These are phyloP conservation scores for Teleopsis dalmanni DNA, from an alignment of 1,140 invertebrate genomes.

Conservation along the genomic window DNA sequence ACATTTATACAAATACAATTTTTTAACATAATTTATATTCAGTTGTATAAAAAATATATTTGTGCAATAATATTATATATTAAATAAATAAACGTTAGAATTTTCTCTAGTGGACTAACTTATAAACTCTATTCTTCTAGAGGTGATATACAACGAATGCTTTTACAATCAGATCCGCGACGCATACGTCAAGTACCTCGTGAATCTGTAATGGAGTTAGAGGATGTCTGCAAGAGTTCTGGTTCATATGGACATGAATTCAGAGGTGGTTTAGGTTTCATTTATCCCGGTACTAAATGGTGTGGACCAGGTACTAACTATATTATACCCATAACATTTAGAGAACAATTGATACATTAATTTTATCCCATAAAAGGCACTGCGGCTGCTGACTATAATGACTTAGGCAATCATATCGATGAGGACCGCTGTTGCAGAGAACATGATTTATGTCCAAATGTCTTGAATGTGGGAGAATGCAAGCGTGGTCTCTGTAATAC, in stretches of 20 bases:
- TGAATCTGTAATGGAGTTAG: conserved; percentile 52
- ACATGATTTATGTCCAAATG: conserved; percentile 65
- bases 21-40: too few species aligned
- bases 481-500: conserved; percentile 60
- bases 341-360: not conserved
- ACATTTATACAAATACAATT: not conserved
- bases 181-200: conserved; percentile 54
- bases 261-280: conserved; percentile 44
- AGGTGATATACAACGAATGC: conserved; percentile 54
- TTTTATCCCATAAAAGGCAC: conserved; percentile 34
- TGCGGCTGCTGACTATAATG: conserved; percentile 53
- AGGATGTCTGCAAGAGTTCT: conserved; percentile 50
- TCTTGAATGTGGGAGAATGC: conserved; percentile 53
- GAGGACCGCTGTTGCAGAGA: conserved; percentile 68
- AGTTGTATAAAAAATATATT: too few species aligned
- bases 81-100: not conserved
- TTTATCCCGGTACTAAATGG: conserved; percentile 64
- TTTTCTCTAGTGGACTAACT: not conserved
- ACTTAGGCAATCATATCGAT: conserved; percentile 55
- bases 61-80: not conserved
- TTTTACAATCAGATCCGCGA: conserved; percentile 51
- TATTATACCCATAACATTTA: not conserved
- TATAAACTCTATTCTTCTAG: conserved; percentile 24
- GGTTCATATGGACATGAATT: conserved; percentile 37
- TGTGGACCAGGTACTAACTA: conserved; percentile 55